Percentiles rank a stretch among this genome's conserved stretches.
phyloP scores from a whole-genome alignment of 2,888 invertebrate genomes.

The Antitype chi region DNA sequence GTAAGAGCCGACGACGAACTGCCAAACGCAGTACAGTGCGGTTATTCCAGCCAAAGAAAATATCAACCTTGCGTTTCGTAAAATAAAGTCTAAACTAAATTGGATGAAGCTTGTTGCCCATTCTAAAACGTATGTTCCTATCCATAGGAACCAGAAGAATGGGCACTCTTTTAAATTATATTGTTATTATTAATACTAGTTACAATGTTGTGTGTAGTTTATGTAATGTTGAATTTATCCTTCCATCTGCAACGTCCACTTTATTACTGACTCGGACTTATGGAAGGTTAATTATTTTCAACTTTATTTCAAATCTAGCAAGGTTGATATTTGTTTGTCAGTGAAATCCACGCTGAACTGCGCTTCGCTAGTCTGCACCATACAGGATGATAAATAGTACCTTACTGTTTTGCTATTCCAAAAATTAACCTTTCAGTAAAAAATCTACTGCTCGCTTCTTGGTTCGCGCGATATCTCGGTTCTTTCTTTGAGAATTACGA shows the following conservation, averaged over 20 bases:
- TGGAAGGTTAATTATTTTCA: background rate
- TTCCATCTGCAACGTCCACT: too few relatives aligned
- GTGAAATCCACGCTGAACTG: background rate
- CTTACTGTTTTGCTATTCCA: background rate
- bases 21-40: background rate
- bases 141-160: too few relatives aligned
- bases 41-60: background rate
- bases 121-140: too few relatives aligned
- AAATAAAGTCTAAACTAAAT: slow-evolving; percentile 9
- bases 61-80: background rate
- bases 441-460: slow-evolving; percentile 7
- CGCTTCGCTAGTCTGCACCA: background rate
- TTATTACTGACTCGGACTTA: background rate
- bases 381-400: slow-evolving; percentile 2
- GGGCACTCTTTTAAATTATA: too few relatives aligned
- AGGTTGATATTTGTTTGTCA: background rate
- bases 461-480: slow-evolving; percentile 5
- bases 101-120: background rate
- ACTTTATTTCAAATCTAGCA: background rate
- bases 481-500: slow-evolving; percentile 33
- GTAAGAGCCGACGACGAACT: background rate
- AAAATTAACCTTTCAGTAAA: background rate
- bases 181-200: too few relatives aligned
- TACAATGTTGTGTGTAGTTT: too few relatives aligned
- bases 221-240: too few relatives aligned